Conservation (phyloP, 2,113 vertebrate species). For the Ageneiosus marmoratus region DNA sequence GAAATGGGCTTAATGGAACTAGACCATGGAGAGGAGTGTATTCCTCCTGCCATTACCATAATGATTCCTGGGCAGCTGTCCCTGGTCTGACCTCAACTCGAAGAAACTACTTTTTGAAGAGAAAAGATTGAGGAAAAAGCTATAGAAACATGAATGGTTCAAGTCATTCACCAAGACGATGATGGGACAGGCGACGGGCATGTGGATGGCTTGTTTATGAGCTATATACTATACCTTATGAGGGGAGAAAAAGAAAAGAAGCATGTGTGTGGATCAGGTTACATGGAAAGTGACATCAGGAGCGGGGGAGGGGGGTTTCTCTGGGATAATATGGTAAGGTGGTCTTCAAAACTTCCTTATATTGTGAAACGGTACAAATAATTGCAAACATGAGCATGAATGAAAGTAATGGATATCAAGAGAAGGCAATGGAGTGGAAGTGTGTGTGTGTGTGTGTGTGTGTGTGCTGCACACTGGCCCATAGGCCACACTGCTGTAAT, state of each 20-base stretch:
- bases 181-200: neutral
- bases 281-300: neutral
- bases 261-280: neutral
- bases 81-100: neutral
- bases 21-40: neutral
- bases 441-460: too few relatives aligned
- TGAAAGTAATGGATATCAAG: neutral
- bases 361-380: neutral
- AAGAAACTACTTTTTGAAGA: neutral
- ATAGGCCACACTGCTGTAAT: neutral
- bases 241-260: neutral
- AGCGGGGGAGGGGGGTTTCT: neutral
- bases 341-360: neutral
- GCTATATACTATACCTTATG: neutral
- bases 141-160: neutral
- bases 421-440: neutral
- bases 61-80: neutral
- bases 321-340: neutral
- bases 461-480: neutral
- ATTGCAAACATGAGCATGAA: neutral
- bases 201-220: neutral
- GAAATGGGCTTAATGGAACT: neutral
- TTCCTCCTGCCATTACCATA: neutral
- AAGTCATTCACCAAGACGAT: neutral
- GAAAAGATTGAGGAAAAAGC: neutral